A percentile compares a stretch with the other conserved stretches of the same genome.
Conservation (phyloP, 2,113 vertebrate species). For the Stigmatopora argus region DNA sequence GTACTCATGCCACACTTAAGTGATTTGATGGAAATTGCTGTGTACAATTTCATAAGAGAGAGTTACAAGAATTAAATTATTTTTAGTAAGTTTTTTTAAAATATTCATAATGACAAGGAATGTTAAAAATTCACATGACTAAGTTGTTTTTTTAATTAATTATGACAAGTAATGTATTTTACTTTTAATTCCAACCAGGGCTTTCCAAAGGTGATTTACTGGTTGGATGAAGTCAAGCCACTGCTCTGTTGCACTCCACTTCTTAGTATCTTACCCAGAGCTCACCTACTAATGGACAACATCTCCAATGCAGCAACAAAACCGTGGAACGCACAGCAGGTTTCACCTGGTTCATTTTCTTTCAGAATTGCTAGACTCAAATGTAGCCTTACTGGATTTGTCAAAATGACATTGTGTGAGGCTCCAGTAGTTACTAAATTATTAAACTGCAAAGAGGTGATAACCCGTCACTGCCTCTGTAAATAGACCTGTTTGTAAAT, state of each 20-base stretch:
- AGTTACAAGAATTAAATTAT: background rate
- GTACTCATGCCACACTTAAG: no score
- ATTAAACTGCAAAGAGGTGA: conserved; percentile 38
- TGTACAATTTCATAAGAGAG: background rate
- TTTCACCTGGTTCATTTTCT: conserved; percentile 15
- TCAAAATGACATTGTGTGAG: conserved; percentile 20
- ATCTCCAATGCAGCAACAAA: conserved; percentile 19
- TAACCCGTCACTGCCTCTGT: conserved; percentile 24
- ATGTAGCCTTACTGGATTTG: background rate
- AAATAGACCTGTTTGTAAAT: conserved; percentile 18
- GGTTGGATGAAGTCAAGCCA: conserved; percentile 60
- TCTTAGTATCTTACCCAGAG: conserved; percentile 54
- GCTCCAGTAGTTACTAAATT: conserved; percentile 50
- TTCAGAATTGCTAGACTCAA: background rate
- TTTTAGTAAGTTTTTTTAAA: background rate
- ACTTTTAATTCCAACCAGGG: conserved; percentile 42
- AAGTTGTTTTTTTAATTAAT: no score
- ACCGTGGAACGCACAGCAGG: conserved; percentile 75
- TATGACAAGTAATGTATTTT: no score
- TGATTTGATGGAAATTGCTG: background rate
- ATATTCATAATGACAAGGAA: background rate
- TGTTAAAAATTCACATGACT: no score
- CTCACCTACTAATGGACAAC: conserved; percentile 42
- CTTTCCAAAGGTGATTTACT: conserved; percentile 49
- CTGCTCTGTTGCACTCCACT: conserved; percentile 67